Evolutionary conservation across 2,888 invertebrate genomes (phyloP).

Genomic region (Ophioninae sp.): DNA sequence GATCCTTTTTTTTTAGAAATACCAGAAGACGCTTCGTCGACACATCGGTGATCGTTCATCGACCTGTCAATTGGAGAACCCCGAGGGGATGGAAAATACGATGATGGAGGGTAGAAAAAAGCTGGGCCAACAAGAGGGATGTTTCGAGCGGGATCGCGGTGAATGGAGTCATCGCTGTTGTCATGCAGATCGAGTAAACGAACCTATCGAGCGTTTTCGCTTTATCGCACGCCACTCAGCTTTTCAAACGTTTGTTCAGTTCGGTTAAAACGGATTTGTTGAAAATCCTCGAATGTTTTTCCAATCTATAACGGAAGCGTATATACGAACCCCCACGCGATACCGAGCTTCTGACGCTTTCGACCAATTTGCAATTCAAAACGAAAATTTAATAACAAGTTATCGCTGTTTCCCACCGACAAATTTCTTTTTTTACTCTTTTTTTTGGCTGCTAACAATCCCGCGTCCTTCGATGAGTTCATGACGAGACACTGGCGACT

Average conservation of each 20-base stretch:
- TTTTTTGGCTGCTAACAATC: background rate
- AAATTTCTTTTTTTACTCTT: background rate
- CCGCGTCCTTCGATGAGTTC: background rate
- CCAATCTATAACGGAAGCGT: background rate
- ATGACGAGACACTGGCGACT: too few relatives aligned
- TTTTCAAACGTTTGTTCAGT: slow-evolving; percentile 59
- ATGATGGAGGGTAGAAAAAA: slow-evolving; percentile 13
- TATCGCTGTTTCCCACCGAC: background rate
- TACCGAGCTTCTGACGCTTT: slow-evolving; percentile 20
- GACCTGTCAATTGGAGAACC: background rate
- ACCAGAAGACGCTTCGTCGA: background rate
- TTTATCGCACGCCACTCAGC: slow-evolving; percentile 60
- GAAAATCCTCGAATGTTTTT: slow-evolving; percentile 39
- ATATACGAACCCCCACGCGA: background rate
- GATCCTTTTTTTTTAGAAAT: background rate
- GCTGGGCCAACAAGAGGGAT: background rate
- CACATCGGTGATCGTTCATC: background rate
- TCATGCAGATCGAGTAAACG: slow-evolving; percentile 37
- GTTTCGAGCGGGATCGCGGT: slow-evolving; percentile 9
- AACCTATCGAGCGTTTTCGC: slow-evolving; percentile 45
- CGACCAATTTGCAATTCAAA: slow-evolving; percentile 5
- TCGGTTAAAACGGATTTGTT: slow-evolving; percentile 43
- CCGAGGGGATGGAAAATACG: slow-evolving; percentile 8
- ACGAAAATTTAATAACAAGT: background rate
- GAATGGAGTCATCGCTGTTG: slow-evolving; percentile 32